Evolutionary conservation across 1,140 invertebrate genomes (phyloP).

Genomic region (Bradysia coprophila): DNA sequence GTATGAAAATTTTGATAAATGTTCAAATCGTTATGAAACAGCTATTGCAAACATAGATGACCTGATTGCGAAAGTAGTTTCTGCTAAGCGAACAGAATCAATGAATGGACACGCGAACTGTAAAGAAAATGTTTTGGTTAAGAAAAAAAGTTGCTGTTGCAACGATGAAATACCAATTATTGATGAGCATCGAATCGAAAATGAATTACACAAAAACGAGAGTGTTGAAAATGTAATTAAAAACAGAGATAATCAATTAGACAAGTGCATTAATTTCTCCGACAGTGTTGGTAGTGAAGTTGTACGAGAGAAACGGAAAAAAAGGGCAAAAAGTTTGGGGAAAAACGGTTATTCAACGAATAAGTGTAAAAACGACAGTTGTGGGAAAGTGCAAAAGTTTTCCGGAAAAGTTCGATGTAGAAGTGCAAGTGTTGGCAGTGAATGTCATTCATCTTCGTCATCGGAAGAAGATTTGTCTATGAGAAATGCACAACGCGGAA

Average conservation of each 20-base stretch:
- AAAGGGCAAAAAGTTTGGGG: not conserved
- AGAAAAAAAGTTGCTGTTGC: not conserved
- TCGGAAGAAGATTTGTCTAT: not conserved
- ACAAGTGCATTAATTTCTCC: not conserved
- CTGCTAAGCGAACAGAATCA: not conserved
- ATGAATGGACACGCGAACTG: not conserved
- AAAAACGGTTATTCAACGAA: not conserved
- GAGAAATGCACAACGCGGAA: too few relatives aligned
- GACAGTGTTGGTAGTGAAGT: not conserved
- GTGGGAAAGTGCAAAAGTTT: not conserved
- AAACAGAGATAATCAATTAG: not conserved
- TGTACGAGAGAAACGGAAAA: not conserved
- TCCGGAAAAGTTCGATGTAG: not conserved
- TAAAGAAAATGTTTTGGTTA: not conserved
- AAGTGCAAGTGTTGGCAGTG: not conserved
- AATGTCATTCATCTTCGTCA: not conserved
- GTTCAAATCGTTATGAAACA: not conserved
- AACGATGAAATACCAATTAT: too few relatives aligned
- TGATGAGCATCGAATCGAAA: not conserved
- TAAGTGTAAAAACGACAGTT: not conserved
- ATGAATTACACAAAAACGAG: not conserved
- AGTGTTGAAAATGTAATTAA: not conserved
- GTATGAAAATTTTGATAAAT: not conserved
- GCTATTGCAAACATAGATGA: not conserved
- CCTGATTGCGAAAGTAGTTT: not conserved